phyloP scores from a whole-genome alignment of 1,140 invertebrate species.

The Elymnias hypermnestra region DNA sequence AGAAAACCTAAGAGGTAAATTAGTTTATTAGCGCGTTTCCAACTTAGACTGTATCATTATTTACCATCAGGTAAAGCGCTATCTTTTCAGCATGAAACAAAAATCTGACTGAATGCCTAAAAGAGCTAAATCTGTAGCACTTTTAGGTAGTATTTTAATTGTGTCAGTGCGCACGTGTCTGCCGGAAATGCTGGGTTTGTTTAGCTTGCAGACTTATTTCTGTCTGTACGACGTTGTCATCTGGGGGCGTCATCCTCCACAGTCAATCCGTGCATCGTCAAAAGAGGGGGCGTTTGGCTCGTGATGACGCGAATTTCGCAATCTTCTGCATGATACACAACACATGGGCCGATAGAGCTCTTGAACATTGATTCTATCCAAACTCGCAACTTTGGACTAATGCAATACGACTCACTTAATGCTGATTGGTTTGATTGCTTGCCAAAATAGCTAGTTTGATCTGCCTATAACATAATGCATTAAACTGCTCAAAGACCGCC shows the following conservation, averaged over 20 bases:
- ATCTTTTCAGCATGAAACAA: too few species aligned
- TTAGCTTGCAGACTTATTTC: conserved; percentile 69
- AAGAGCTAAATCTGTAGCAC: too few species aligned
- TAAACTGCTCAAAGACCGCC: conserved; percentile 2
- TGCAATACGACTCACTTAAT: conserved; percentile 21
- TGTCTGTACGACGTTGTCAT: conserved; percentile 50
- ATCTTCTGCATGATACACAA: conserved; percentile 17
- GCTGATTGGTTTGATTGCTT: conserved; percentile 25
- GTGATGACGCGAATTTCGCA: conserved; percentile 42
- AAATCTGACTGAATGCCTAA: too few species aligned
- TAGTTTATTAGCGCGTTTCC: too few species aligned
- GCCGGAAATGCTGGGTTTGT: conserved; percentile 66
- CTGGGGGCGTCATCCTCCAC: conserved; percentile 54
- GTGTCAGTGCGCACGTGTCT: conserved; percentile 47
- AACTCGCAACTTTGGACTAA: conserved; percentile 24
- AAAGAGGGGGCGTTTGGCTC: conserved; percentile 36
- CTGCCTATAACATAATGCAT: conserved; percentile 2
- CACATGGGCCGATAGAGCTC: too few species aligned
- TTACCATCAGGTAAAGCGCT: too few species aligned
- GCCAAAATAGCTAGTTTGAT: conserved; percentile 17
- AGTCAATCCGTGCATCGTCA: conserved; percentile 23
- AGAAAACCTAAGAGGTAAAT: too few species aligned
- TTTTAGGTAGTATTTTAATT: conserved; percentile 47
- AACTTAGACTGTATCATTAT: too few species aligned
- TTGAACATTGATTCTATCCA: too few species aligned